Base-by-base conservation (phyloP, 2,797 vertebrate species). In the Melanotaenia nigrans region DNA sequence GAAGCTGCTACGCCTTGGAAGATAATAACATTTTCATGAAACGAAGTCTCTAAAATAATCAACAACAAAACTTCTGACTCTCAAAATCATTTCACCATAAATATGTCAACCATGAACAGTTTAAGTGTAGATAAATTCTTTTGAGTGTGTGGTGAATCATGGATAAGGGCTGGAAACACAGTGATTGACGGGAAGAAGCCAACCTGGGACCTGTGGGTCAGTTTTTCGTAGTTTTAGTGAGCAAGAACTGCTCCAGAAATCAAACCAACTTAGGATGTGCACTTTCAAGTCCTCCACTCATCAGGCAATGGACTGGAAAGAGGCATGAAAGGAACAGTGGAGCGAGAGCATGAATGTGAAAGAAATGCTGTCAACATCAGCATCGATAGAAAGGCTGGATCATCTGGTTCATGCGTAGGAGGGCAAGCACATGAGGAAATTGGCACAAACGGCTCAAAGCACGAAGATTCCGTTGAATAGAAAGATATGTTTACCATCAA, bases 181-280 rank as follows among this genome's bases (percentile, higher is more conserved):
- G 20, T 16, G 8, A 75, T 55, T 85, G 85, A 75, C 76, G 65
- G 71, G 4, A 42, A 77, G 66, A 77, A 49, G 60, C 73, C 65
- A 64, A 65, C 63, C 16, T 4, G 78, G 77, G 66, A 73, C 40
- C 62, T 0, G 3, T 71, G 12, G 49, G 22, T 53, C 49, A n/a
- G 32, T 22, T 12, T 58, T 59, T 59, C 24, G 4, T 38, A 35
- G 35, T 79, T 38, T 58, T 75, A 61, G 77, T 73, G 71, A 83
- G 71, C 16, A 22, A 63, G 78, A 77, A 78, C 38, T 79, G 65
- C 28, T 72, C 79, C 56, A 87, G 84, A 88, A 85, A 83, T 83
- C 73, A 79, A 64, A 90, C 67, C 75, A 47, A 55, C 1, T 4
- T 55, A 73, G 69, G 76, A 72, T 71, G 73, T 62, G 63, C 5